phyloP scores from a whole-genome alignment of 2,888 invertebrate genomes.

The Drosophila paranaensis region DNA sequence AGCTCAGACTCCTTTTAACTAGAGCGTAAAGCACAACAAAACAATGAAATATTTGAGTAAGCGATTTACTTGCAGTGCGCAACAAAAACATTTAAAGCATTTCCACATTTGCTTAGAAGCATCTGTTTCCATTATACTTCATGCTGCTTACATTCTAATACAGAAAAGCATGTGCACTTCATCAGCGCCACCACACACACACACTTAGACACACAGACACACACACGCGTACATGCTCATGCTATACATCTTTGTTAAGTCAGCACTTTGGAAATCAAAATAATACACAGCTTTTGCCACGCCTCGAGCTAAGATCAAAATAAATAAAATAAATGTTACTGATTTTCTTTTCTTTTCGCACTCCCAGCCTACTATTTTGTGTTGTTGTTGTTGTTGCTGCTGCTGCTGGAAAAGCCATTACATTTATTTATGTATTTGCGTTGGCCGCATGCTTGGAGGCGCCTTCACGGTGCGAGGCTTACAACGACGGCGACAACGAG shows the following conservation, averaged over 20 bases:
- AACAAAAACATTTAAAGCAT: constrained; percentile 23
- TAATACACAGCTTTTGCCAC: constrained; percentile 60
- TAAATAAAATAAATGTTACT: constrained; percentile 69
- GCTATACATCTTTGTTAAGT: constrained; percentile 74
- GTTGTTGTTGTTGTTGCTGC: constrained; percentile 18
- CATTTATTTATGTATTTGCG: constrained; percentile 71
- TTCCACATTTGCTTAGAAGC: constrained; percentile 46
- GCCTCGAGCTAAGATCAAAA: constrained; percentile 56
- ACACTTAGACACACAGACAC: constrained; percentile 1
- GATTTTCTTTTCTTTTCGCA: constrained; percentile 39
- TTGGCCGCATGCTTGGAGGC: constrained; percentile 35
- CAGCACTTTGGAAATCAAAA: constrained; percentile 75
- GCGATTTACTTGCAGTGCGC: neutral
- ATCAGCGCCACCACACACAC: constrained; percentile 57
- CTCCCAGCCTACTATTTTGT: neutral
- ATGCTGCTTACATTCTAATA: constrained; percentile 14
- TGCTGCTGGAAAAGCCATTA: constrained; percentile 61
- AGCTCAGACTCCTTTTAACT: neutral
- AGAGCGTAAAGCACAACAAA: neutral
- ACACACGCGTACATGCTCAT: constrained; percentile 7
- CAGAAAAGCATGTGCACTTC: constrained; percentile 53
- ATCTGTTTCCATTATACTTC: constrained; percentile 59
- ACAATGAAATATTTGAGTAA: neutral
- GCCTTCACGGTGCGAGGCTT: constrained; percentile 50
- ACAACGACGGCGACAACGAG: constrained; percentile 25